These are phyloP conservation scores for Pteropus rufus DNA, from an alignment of 2,797 vertebrate genomes.

Conservation along the genomic window DNA sequence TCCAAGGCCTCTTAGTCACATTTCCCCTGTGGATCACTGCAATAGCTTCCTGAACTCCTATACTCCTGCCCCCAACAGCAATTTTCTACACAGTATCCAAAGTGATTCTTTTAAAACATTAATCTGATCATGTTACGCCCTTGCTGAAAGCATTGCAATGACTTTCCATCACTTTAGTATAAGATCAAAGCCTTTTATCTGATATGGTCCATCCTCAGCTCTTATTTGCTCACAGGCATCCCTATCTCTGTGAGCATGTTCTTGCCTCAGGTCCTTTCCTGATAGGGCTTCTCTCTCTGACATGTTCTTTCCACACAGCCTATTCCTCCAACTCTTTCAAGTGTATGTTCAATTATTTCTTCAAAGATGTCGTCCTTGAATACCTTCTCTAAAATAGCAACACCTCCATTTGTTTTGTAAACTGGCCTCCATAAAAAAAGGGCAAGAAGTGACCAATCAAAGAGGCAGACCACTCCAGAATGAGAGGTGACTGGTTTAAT, in stretches of 20 bases:
- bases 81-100: conserved; percentile 6
- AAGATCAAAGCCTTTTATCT: conserved; percentile 18
- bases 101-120: conserved; percentile 49
- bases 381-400: background rate
- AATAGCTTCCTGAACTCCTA: background rate
- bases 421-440: background rate
- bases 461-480: background rate
- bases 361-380: background rate
- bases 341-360: background rate
- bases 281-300: background rate
- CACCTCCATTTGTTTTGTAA: background rate
- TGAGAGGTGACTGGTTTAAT: background rate
- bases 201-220: background rate
- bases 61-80: background rate
- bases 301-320: background rate
- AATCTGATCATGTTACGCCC: conserved; percentile 39
- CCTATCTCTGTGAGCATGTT: background rate
- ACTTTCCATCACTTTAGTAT: background rate
- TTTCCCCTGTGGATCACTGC: background rate
- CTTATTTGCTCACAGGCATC: background rate
- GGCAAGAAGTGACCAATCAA: background rate
- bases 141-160: conserved; percentile 21
- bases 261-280: background rate
- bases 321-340: background rate
- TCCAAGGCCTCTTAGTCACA: background rate